Conservation (phyloP, 2,888 invertebrate genomes). For the Pristionchus maxplancki region DNA sequence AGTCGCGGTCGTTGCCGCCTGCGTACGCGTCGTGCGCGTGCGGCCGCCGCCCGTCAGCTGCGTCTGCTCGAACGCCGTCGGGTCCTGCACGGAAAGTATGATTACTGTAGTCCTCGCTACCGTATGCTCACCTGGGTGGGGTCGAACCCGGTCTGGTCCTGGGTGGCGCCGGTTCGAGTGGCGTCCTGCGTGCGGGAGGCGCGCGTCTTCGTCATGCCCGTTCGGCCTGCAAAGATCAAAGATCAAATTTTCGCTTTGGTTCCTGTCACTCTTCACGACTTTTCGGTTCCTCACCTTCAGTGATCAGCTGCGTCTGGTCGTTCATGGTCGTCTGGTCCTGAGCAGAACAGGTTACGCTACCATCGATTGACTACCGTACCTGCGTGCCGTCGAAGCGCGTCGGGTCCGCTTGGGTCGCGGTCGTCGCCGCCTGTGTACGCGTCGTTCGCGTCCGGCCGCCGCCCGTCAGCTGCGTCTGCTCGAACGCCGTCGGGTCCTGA, state of each 20-base stretch:
- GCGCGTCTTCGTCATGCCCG: conserved; percentile 23
- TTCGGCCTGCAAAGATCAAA: too few species aligned
- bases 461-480: background rate
- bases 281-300: background rate
- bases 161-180: background rate
- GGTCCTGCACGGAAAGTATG: background rate
- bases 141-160: conserved; percentile 2
- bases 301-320: background rate
- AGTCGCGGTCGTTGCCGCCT: conserved; percentile 1
- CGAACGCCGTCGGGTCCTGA: conserved; percentile 28
- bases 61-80: background rate
- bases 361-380: background rate
- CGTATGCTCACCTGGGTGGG: conserved; percentile 18
- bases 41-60: conserved; percentile 25
- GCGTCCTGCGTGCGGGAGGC: background rate
- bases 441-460: conserved; percentile 13
- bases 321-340: background rate
- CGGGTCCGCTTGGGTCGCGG: background rate
- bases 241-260: background rate
- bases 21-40: conserved; percentile 16
- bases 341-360: background rate
- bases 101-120: background rate
- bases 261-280: background rate
- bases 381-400: too few species aligned
- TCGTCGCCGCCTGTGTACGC: conserved; percentile 1